phyloP scores from a whole-genome alignment of 2,888 invertebrate genomes.

The Xestoiulus laeticollis region DNA sequence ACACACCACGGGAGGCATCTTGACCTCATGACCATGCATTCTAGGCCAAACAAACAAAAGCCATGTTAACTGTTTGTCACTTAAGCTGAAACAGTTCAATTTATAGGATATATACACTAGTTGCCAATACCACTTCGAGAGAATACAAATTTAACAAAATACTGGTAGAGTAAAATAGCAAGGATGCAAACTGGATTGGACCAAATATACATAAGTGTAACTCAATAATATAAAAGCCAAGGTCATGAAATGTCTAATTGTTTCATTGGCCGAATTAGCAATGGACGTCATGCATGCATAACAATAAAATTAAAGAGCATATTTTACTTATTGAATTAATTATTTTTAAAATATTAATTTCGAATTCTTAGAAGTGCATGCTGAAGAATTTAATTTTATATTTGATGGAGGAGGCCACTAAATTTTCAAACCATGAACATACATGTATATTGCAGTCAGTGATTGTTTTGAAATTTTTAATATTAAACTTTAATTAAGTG shows the following conservation, averaged over 20 bases:
- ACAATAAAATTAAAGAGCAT: too few species aligned
- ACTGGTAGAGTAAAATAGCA: neutral
- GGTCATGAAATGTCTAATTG: neutral
- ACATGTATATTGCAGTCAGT: neutral
- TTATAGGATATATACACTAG: neutral
- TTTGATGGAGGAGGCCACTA: neutral
- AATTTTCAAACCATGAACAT: neutral
- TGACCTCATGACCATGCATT: neutral
- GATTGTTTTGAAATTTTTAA: too few species aligned
- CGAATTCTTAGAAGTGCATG: too few species aligned
- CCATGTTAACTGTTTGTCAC: neutral
- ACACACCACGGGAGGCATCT: constrained; percentile 21
- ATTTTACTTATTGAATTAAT: too few species aligned
- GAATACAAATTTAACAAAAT: neutral
- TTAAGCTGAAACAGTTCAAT: neutral
- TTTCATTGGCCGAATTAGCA: too few species aligned
- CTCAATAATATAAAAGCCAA: neutral
- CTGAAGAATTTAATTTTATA: neutral
- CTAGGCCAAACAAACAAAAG: neutral
- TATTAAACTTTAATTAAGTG: too few species aligned
- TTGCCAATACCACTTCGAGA: neutral
- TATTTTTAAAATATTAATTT: too few species aligned
- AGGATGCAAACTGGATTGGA: neutral
- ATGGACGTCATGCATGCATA: too few species aligned
- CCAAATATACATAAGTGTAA: neutral